phyloP scores from a whole-genome alignment of 2,888 invertebrate species.

The Aelia acuminata region DNA sequence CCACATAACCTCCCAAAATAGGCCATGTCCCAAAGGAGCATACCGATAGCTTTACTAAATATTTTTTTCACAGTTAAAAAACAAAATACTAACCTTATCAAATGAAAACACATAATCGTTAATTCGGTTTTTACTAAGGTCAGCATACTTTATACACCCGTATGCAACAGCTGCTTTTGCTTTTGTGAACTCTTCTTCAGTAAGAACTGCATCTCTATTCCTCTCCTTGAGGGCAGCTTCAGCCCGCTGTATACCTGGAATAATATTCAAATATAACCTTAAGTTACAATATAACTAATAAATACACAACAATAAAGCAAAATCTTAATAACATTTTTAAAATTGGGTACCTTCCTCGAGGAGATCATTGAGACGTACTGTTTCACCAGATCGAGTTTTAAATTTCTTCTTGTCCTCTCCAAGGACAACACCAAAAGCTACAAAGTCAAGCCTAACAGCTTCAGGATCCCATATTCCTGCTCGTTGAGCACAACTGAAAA shows the following conservation, averaged over 20 bases:
- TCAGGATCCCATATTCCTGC: conserved; percentile 80
- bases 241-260: conserved; percentile 79
- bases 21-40: too few species aligned
- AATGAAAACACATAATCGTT: conserved; percentile 98
- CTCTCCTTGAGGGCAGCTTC: conserved; percentile 89
- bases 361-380: conserved; percentile 87
- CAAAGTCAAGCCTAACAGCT: conserved; percentile 85
- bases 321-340: background rate
- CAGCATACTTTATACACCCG: conserved; percentile 98
- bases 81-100: conserved; percentile 77
- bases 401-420: conserved; percentile 99
- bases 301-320: background rate
- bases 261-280: background rate
- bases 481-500: conserved; percentile 85
- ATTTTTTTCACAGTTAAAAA: too few species aligned
- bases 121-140: conserved; percentile 91
- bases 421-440: conserved; percentile 95
- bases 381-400: conserved; percentile 97
- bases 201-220: conserved; percentile 86
- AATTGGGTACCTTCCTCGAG: conserved; percentile 83
- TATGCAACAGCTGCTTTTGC: conserved; percentile 96
- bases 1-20: too few species aligned
- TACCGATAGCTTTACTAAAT: too few species aligned
- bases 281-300: background rate
- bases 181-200: conserved; percentile 81